These are phyloP conservation scores for Euleptes europaea DNA, from an alignment of 2,113 vertebrate species.

Conservation along the genomic window DNA sequence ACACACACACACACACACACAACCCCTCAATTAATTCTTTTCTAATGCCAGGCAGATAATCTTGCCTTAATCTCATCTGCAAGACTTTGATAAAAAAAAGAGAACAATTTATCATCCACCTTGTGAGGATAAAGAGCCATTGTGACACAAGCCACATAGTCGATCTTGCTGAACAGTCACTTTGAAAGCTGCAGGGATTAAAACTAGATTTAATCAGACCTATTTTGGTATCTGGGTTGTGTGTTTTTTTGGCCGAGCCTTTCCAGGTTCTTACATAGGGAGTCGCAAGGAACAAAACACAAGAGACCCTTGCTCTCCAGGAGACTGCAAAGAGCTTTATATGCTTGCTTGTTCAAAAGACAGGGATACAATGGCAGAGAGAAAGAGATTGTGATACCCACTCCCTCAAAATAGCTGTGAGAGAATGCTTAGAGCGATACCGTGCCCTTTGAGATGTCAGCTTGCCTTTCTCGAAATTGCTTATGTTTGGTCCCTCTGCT, in stretches of 20 bases:
- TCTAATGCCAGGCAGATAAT: background rate
- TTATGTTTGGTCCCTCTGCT: background rate
- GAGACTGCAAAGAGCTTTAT: background rate
- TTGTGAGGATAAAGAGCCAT: background rate
- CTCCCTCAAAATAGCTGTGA: background rate
- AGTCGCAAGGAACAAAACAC: background rate
- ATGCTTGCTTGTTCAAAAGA: background rate
- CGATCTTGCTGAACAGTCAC: background rate
- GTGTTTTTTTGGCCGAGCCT: background rate
- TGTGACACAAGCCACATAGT: background rate
- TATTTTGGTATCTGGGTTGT: background rate
- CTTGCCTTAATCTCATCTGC: conserved; percentile 5
- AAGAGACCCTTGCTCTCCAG: background rate
- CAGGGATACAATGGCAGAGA: background rate
- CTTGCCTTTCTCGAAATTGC: background rate
- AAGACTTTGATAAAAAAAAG: background rate
- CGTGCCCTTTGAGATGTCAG: background rate
- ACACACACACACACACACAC: background rate
- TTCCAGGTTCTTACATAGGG: background rate
- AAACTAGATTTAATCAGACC: conserved; percentile 8
- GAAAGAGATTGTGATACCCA: background rate
- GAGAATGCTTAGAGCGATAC: background rate
- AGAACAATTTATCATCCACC: background rate
- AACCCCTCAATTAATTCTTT: background rate
- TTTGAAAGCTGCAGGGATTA: background rate